phyloP scores from a whole-genome alignment of 2,888 invertebrate species.

The Nasonia oneida region DNA sequence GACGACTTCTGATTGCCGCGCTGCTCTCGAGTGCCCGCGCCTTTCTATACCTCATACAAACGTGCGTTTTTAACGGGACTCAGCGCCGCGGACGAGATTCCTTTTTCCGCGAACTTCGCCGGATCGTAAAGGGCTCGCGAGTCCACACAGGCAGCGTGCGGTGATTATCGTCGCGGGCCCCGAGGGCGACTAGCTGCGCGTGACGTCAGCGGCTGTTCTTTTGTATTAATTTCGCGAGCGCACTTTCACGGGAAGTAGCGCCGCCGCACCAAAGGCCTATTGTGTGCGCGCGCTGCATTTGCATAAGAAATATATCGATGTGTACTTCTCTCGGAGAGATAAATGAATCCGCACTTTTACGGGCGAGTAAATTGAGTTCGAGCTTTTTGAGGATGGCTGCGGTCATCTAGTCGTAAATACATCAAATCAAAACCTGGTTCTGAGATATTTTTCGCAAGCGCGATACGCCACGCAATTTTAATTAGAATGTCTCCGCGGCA shows the following conservation, averaged over 20 bases:
- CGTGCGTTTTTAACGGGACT: conserved; percentile 42
- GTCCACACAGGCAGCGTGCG: background rate
- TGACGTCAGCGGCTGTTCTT: conserved; percentile 23
- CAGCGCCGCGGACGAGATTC: background rate
- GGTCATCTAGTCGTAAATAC: conserved; percentile 39
- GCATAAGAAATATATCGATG: conserved; percentile 22
- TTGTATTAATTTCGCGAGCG: conserved; percentile 42
- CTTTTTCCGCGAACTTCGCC: background rate
- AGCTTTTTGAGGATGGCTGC: background rate
- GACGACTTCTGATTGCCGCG: background rate
- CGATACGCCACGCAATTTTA: background rate
- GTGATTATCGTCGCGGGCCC: conserved; percentile 16
- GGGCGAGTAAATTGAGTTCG: conserved; percentile 31
- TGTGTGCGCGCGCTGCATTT: conserved; percentile 28
- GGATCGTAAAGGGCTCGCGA: background rate
- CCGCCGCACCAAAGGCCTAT: conserved; percentile 10
- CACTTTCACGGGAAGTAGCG: conserved; percentile 26
- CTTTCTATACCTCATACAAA: background rate
- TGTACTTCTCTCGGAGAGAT: conserved; percentile 25
- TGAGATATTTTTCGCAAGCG: background rate
- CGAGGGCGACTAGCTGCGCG: conserved; percentile 6
- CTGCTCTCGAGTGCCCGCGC: background rate
- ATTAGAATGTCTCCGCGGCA: background rate
- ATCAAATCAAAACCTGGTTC: conserved; percentile 24
- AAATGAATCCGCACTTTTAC: conserved; percentile 48